phyloP scores from a whole-genome alignment of 2,797 vertebrate species.

The Enteromius radiatus region DNA sequence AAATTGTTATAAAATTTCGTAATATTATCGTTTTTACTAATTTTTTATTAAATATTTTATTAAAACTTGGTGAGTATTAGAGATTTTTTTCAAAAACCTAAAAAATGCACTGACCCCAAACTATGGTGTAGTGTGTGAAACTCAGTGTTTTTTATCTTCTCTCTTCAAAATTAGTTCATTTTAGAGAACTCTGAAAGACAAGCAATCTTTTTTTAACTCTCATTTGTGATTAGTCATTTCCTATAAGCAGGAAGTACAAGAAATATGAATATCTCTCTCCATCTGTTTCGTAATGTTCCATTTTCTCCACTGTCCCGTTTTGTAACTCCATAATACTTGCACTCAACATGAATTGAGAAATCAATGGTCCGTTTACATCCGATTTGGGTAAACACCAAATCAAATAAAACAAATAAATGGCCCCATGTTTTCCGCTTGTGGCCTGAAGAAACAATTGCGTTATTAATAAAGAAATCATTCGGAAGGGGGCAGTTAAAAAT shows the following conservation, averaged over 20 bases:
- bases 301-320: conserved; percentile 14
- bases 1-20: background rate
- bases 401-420: conserved; percentile 43
- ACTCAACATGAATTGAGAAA: conserved; percentile 40
- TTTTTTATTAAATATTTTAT: background rate
- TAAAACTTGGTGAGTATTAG: background rate
- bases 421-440: conserved; percentile 41
- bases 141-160: background rate
- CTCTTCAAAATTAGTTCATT: background rate
- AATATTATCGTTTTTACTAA: background rate
- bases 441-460: conserved; percentile 46
- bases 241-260: conserved; percentile 24
- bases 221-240: conserved; percentile 46
- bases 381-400: conserved; percentile 36
- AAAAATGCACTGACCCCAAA: background rate
- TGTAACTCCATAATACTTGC: conserved; percentile 18
- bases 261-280: conserved; percentile 8
- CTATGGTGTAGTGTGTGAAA: background rate
- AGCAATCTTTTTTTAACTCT: conserved; percentile 41
- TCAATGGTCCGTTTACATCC: conserved; percentile 42
- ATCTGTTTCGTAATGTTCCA: conserved; percentile 29
- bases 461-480: conserved; percentile 43
- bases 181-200: background rate
- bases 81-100: background rate
- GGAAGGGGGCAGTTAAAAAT: conserved; percentile 46